These are phyloP conservation scores for Drosophila asahinai DNA, from an alignment of 1,140 invertebrate species.

Conservation along the genomic window DNA sequence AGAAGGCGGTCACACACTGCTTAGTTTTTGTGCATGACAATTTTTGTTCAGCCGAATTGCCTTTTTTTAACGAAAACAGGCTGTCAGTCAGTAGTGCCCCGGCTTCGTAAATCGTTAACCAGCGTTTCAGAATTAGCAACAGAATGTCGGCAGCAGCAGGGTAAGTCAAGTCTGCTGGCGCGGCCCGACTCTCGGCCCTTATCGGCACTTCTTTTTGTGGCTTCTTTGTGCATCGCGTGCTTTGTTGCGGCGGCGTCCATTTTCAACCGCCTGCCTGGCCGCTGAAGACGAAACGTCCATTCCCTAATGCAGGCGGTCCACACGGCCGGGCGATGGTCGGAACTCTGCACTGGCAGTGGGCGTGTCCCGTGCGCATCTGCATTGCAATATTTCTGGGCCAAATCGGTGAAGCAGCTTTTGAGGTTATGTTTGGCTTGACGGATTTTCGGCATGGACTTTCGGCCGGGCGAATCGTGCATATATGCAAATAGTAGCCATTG, in stretches of 20 bases:
- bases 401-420: conserved; percentile 40
- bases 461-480: conserved; percentile 5
- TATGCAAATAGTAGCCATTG: conserved; percentile 45
- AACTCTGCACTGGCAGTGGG: conserved; percentile 32
- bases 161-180: conserved; percentile 46
- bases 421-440: conserved; percentile 70
- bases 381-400: conserved; percentile 57
- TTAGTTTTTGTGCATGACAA: conserved; percentile 33
- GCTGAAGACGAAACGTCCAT: neutral
- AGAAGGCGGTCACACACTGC: conserved; percentile 4
- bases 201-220: conserved; percentile 65
- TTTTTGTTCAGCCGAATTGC: conserved; percentile 57
- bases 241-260: conserved; percentile 68
- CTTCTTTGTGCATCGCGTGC: conserved; percentile 77
- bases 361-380: conserved; percentile 68
- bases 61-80: conserved; percentile 58
- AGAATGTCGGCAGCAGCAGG: conserved; percentile 68
- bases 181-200: neutral
- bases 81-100: conserved; percentile 40
- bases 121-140: conserved; percentile 38
- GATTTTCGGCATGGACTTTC: conserved; percentile 53
- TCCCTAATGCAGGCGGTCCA: neutral
- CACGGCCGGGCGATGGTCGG: neutral
- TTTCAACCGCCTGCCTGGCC: conserved; percentile 32
- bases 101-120: conserved; percentile 24